These are phyloP conservation scores for Anoncus sp. DNA, from an alignment of 2,888 invertebrate genomes.

Conservation along the genomic window DNA sequence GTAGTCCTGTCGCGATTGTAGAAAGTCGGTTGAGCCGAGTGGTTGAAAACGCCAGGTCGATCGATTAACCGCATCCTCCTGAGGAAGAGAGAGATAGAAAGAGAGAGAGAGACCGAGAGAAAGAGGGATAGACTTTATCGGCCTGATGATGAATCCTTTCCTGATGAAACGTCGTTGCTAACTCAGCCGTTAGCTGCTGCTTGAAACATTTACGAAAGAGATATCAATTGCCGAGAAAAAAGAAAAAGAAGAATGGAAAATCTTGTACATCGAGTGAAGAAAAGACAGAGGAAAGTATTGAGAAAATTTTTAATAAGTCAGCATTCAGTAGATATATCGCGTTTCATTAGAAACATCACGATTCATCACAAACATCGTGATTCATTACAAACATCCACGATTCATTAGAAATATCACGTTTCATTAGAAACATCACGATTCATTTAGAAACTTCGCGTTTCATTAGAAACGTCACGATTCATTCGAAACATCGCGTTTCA, in stretches of 20 bases:
- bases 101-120: neutral
- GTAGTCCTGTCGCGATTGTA: constrained; percentile 46
- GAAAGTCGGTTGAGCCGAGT: constrained; percentile 60
- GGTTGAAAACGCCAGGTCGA: constrained; percentile 49
- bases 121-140: constrained; percentile 10
- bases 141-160: neutral
- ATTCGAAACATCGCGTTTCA: no score
- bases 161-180: constrained; percentile 4
- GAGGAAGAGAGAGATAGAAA: constrained; percentile 8
- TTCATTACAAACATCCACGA: no score
- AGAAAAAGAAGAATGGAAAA: neutral
- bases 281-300: no score
- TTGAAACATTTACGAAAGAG: neutral
- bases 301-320: no score
- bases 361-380: no score
- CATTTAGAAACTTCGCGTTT: no score
- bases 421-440: no score
- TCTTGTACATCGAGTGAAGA: no score
- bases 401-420: no score
- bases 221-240: neutral
- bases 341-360: no score
- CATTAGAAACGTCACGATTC: no score
- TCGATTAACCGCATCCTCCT: constrained; percentile 58
- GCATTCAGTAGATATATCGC: no score
- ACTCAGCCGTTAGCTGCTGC: neutral